phyloP scores from a whole-genome alignment of 2,797 vertebrate species.

The Micropoecilia bifurca region DNA sequence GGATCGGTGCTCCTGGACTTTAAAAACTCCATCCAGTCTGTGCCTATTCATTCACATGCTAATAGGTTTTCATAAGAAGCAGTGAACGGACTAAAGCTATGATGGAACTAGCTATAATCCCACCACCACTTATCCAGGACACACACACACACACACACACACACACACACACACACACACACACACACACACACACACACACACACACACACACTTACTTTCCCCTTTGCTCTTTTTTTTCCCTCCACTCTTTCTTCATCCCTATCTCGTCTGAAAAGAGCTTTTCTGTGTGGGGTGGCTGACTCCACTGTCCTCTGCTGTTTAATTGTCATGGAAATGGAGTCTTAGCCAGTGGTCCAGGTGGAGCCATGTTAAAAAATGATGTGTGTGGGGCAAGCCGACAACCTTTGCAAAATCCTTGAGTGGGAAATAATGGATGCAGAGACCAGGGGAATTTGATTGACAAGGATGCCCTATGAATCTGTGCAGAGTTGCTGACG shows the following conservation, averaged over 20 bases:
- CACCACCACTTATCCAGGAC: conserved; percentile 68
- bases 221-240: conserved; percentile 27
- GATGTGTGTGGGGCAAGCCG: neutral
- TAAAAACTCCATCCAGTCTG: conserved; percentile 61
- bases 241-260: conserved; percentile 32
- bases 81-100: conserved; percentile 72
- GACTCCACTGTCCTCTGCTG: conserved; percentile 57
- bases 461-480: conserved; percentile 34
- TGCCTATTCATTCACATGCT: conserved; percentile 76
- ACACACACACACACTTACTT: conserved; percentile 40
- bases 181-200: conserved; percentile 24
- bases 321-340: conserved; percentile 76
- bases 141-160: conserved; percentile 19
- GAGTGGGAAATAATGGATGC: conserved; percentile 43
- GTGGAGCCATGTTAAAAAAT: conserved; percentile 27
- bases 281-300: conserved; percentile 47
- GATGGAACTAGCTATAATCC: conserved; percentile 77
- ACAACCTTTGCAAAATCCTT: neutral
- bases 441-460: conserved; percentile 24
- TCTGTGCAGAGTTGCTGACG: conserved; percentile 11
- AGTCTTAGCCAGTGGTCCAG: conserved; percentile 25
- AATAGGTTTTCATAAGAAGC: conserved; percentile 75
- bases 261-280: conserved; percentile 60
- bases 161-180: conserved; percentile 21
- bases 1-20: conserved; percentile 69